Evolutionary conservation across 1,140 invertebrate genomes (phyloP).

Genomic region (Drosophila novamexicana): DNA sequence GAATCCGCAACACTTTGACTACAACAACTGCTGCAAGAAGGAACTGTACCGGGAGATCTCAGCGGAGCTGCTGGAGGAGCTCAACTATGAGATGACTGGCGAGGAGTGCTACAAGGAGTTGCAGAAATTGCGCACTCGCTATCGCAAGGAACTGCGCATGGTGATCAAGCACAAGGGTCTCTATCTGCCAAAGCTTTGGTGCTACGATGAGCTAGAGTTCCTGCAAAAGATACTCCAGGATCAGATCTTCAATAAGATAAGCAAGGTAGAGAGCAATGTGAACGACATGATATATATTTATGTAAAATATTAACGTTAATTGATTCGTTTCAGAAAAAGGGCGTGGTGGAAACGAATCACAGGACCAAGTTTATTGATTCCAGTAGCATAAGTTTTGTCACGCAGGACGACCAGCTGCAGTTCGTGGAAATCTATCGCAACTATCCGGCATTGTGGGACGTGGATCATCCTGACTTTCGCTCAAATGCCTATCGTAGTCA

Average conservation of each 20-base stretch:
- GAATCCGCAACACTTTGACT: slow-evolving; percentile 74
- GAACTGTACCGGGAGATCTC: slow-evolving; percentile 68
- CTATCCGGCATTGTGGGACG: slow-evolving; percentile 74
- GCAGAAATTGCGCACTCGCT: slow-evolving; percentile 72
- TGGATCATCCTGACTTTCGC: slow-evolving; percentile 76
- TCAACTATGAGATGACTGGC: slow-evolving; percentile 65
- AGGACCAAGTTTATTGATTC: slow-evolving; percentile 71
- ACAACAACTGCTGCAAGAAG: slow-evolving; percentile 63
- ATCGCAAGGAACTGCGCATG: slow-evolving; percentile 74
- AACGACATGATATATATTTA: no score
- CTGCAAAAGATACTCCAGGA: slow-evolving; percentile 69
- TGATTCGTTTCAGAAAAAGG: slow-evolving; percentile 54
- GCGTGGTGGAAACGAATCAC: slow-evolving; percentile 65
- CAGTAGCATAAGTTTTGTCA: slow-evolving; percentile 54
- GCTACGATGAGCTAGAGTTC: slow-evolving; percentile 78
- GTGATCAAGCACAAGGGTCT: slow-evolving; percentile 76
- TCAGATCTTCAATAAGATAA: slow-evolving; percentile 70
- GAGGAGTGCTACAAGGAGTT: slow-evolving; percentile 73
- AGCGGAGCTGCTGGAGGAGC: slow-evolving; percentile 60
- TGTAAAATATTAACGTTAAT: no score
- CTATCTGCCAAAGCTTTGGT: slow-evolving; percentile 78
- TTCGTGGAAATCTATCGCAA: slow-evolving; percentile 78
- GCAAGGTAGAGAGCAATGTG: slow-evolving; percentile 47
- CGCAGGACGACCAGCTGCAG: slow-evolving; percentile 62
- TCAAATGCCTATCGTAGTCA: slow-evolving; percentile 74